Evolutionary conservation across 2,888 invertebrate genomes (phyloP).

Genomic region (Epinotia bilunana): DNA sequence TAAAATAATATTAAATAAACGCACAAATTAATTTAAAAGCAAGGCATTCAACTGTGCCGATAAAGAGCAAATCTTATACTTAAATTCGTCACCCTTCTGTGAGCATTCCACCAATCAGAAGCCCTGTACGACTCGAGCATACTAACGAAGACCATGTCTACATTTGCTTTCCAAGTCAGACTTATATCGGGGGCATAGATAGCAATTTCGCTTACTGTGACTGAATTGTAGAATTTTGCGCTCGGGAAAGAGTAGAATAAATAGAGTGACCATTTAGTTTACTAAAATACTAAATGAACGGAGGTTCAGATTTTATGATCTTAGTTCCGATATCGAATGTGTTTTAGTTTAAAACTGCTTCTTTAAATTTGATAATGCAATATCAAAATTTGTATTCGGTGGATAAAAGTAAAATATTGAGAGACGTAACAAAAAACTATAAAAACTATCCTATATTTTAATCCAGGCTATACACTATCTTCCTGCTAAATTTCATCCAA

Average conservation of each 20-base stretch:
- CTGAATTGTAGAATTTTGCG: conserved; percentile 1
- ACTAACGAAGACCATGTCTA: conserved; percentile 60
- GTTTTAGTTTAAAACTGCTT: background rate
- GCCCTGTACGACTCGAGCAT: conserved; percentile 65
- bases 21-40: conserved; percentile 66
- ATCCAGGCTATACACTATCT: no score
- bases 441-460: no score
- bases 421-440: no score
- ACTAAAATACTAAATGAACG: conserved; percentile 21
- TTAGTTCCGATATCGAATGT: conserved; percentile 3
- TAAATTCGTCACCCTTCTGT: conserved; percentile 60
- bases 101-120: conserved; percentile 75
- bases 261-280: conserved; percentile 28
- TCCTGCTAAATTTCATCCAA: no score
- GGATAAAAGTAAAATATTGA: background rate
- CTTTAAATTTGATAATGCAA: background rate
- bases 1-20: conserved; percentile 39
- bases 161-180: conserved; percentile 27
- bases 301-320: conserved; percentile 20
- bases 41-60: conserved; percentile 70
- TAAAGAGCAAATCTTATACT: conserved; percentile 73
- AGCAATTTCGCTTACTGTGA: conserved; percentile 14
- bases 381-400: background rate
- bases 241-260: conserved; percentile 21
- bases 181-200: conserved; percentile 18